Base-by-base conservation (phyloP, 92 coral and sea anemone species). In the Palythoa heliodiscus region DNA sequence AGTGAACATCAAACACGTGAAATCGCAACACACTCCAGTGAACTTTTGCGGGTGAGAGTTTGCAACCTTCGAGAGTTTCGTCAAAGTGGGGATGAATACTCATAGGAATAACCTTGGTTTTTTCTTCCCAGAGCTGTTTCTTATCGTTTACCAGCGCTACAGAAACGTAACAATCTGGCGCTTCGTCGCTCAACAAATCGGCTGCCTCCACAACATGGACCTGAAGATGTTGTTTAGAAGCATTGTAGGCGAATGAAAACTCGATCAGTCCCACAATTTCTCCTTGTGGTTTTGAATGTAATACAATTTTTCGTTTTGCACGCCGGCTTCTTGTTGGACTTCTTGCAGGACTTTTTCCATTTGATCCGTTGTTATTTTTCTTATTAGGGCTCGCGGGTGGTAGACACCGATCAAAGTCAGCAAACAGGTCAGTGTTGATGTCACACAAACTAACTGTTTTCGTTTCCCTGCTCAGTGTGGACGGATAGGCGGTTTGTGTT, bases 51-150 rank as follows among this genome's bases (percentile, higher is more conserved):
- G 90, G 73, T 7, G 92, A 78, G 10, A 97, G 86, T 7, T 91
- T 95, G 29, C 85, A 83, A 14, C 88, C 89, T 17, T 86, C 87
- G 17, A 97, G 83, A 17, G 96, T 93, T 73, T 93, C 97, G 71
- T 92, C 89, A 84, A 94, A 97, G 10, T 74, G 87, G 52, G 99
- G 98, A 74, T 97, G 88, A 14, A 80, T 80, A 69, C 84, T 80
- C 84, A 80, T 80, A 11, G 74, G 84, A 25, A 80, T 74, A 48
- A 69, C 73, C 7, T 52, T 20, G 8, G 84, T 80, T 53, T 52
- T 80, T 7, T n/a, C 25, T 80, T 80, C 72, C 84, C 84, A 80
- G 15, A 80, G 23, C 22, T 47, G 73, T 48, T 23, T 67, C 60
- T 54, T 39, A 10, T 81, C 88, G 71, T 88, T 86, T 13, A 57